These are phyloP conservation scores for Diarsia brunnea DNA, from an alignment of 2,888 invertebrate genomes.

Conservation along the genomic window DNA sequence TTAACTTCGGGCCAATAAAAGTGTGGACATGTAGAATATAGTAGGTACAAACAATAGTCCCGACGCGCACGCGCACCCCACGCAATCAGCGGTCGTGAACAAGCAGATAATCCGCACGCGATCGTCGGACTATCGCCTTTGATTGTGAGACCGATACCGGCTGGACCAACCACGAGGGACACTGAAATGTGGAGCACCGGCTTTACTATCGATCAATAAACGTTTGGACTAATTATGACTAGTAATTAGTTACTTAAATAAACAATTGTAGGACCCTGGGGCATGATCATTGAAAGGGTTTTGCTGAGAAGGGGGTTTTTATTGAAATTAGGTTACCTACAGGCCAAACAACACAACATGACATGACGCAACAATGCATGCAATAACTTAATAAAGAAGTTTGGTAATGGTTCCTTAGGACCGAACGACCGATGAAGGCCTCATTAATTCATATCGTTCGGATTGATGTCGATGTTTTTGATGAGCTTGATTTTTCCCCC, in stretches of 20 bases:
- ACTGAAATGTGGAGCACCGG: constrained; percentile 62
- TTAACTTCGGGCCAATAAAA: not conserved
- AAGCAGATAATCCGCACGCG: constrained; percentile 72
- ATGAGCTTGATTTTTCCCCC: constrained; percentile 11
- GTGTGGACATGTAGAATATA: not conserved
- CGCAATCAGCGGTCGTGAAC: constrained; percentile 75
- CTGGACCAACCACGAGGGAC: constrained; percentile 72
- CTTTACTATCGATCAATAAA: constrained; percentile 30
- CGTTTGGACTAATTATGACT: constrained; percentile 5
- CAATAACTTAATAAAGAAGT: constrained; percentile 3
- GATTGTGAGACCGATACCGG: constrained; percentile 66
- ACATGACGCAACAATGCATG: constrained; percentile 3
- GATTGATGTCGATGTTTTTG: constrained; percentile 25
- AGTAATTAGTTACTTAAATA: constrained; percentile 13
- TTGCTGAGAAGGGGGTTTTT: not conserved
- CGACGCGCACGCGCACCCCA: constrained; percentile 71
- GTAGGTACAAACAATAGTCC: constrained; percentile 2
- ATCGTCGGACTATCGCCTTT: constrained; percentile 57
- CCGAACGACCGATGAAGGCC: not conserved
- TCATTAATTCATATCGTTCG: not conserved
- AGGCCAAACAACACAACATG: not conserved
- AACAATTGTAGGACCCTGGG: not conserved
- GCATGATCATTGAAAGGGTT: not conserved
- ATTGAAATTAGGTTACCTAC: constrained; percentile 9
- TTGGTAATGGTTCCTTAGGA: constrained; percentile 5